phyloP scores from a whole-genome alignment of 2,797 vertebrate species.

The Rhinophrynus dorsalis region DNA sequence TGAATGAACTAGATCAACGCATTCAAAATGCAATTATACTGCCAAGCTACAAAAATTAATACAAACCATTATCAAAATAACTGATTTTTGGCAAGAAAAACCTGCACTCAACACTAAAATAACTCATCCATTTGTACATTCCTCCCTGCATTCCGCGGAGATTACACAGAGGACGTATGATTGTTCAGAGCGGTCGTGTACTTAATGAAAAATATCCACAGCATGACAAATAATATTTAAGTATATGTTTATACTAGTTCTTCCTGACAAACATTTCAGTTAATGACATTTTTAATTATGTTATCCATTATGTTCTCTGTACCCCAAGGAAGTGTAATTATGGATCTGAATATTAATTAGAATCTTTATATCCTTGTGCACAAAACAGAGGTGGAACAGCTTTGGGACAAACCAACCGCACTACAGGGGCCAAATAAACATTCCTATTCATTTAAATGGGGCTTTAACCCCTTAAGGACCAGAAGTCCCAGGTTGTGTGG shows the following conservation, averaged over 20 bases:
- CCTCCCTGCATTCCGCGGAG: slow-evolving; percentile 21
- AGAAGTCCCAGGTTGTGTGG: too few species aligned
- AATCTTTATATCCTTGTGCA: too few species aligned
- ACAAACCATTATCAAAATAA: background rate
- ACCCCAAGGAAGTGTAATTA: slow-evolving; percentile 6
- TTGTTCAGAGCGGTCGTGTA: background rate
- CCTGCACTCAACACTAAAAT: background rate
- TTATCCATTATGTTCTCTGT: background rate
- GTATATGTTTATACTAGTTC: slow-evolving; percentile 5
- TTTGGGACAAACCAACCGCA: too few species aligned
- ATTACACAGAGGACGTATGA: slow-evolving; percentile 34
- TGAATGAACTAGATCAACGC: background rate
- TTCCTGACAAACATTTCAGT: slow-evolving; percentile 20
- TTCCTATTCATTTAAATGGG: too few species aligned
- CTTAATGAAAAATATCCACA: slow-evolving; percentile 21
- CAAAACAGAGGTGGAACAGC: background rate
- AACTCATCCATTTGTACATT: slow-evolving; percentile 31
- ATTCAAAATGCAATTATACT: background rate
- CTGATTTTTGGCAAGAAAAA: background rate
- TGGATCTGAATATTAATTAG: background rate
- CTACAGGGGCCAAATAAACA: too few species aligned
- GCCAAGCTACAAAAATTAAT: background rate
- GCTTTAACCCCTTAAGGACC: too few species aligned
- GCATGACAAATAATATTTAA: slow-evolving; percentile 27
- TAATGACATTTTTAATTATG: slow-evolving; percentile 17